A percentile compares a stretch with the other conserved stretches of the same genome.
phyloP scores from a whole-genome alignment of 2,888 invertebrate species.

The Drosophila siamana region DNA sequence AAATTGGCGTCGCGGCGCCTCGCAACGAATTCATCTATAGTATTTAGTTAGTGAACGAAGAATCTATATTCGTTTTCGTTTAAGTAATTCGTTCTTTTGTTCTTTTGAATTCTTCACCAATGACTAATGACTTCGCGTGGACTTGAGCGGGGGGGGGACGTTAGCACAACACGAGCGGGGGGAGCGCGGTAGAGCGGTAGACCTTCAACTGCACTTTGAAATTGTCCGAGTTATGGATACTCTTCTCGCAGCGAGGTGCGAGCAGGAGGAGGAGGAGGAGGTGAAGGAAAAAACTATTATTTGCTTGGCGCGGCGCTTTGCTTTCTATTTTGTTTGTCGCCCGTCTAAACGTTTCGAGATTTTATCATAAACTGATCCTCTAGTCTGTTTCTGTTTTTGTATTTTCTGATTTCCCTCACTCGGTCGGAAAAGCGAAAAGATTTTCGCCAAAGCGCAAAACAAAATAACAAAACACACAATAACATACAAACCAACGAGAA shows the following conservation, averaged over 20 bases:
- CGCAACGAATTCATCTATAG: slow-evolving; percentile 8
- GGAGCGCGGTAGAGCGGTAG: slow-evolving; percentile 17
- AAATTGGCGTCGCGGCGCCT: slow-evolving; percentile 68
- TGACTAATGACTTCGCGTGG: slow-evolving; percentile 64
- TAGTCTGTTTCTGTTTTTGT: slow-evolving; percentile 56
- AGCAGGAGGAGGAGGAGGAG: too few relatives aligned
- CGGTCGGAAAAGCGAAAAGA: slow-evolving; percentile 60
- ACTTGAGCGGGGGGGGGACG: not conserved
- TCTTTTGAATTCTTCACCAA: slow-evolving; percentile 53
- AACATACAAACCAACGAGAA: slow-evolving; percentile 32
- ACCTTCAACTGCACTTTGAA: slow-evolving; percentile 49
- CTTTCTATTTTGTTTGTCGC: slow-evolving; percentile 50
- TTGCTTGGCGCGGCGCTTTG: slow-evolving; percentile 34
- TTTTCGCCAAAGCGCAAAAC: slow-evolving; percentile 60
- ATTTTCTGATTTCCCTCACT: slow-evolving; percentile 47
- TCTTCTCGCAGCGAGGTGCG: not conserved
- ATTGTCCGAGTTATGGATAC: slow-evolving; percentile 11
- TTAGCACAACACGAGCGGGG: not conserved
- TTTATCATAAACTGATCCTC: slow-evolving; percentile 84
- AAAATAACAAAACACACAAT: slow-evolving; percentile 57
- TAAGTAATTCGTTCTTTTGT: slow-evolving; percentile 23
- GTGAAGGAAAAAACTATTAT: slow-evolving; percentile 13
- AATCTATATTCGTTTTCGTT: slow-evolving; percentile 12
- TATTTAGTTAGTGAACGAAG: slow-evolving; percentile 15
- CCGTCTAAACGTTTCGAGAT: slow-evolving; percentile 83